Evolutionary conservation across 2,797 vertebrate species (phyloP).

Genomic region (Smutsia gigantea): DNA sequence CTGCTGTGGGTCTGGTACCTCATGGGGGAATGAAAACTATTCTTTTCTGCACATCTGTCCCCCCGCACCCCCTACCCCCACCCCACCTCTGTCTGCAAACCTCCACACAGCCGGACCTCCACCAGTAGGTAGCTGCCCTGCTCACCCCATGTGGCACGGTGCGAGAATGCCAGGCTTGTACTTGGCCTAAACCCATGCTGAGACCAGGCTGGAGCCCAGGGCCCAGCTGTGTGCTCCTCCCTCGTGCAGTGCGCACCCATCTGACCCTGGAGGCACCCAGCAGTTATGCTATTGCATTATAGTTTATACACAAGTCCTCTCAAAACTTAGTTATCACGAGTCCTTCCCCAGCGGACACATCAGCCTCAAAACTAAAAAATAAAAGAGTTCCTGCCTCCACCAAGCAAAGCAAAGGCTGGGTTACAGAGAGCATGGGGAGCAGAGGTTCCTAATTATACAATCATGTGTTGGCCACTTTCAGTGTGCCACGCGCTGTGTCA

Average conservation of each 20-base stretch:
- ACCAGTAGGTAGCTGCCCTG: background rate
- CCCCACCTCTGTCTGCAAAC: background rate
- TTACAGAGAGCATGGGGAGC: background rate
- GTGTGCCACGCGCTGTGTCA: no score
- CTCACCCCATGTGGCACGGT: background rate
- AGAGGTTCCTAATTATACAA: background rate
- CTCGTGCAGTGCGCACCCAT: fast-evolving
- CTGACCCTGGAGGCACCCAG: background rate
- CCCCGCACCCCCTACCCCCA: no score
- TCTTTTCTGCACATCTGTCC: background rate
- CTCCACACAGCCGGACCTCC: background rate
- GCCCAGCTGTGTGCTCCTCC: background rate
- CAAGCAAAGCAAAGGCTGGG: background rate
- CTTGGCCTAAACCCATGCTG: background rate
- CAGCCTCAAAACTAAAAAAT: background rate
- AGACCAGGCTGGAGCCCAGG: background rate
- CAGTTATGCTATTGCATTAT: no score
- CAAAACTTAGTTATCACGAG: background rate
- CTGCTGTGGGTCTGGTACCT: no score
- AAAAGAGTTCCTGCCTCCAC: background rate
- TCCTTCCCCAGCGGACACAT: background rate
- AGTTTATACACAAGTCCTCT: background rate
- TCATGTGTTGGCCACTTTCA: background rate
- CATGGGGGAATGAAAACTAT: background rate
- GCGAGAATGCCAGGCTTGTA: background rate